phyloP scores from a whole-genome alignment of 1,140 invertebrate species.

The Bicyclus anynana region DNA sequence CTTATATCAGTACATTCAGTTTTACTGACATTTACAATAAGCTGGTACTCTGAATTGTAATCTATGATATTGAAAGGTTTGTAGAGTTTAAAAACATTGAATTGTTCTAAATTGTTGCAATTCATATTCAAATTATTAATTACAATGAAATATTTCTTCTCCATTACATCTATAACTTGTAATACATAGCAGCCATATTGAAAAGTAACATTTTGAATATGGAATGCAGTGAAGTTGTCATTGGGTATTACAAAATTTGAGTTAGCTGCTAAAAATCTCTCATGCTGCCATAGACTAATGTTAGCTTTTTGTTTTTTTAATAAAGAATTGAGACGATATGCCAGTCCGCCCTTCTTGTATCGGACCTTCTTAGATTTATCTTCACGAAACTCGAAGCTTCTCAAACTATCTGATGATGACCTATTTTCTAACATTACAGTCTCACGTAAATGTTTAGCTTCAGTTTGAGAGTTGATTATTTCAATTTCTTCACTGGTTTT shows the following conservation, averaged over 20 bases:
- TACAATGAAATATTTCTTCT: slow-evolving; percentile 39
- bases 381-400: slow-evolving; percentile 19
- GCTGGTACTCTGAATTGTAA: slow-evolving; percentile 31
- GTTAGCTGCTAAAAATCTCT: slow-evolving; percentile 55
- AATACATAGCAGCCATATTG: slow-evolving; percentile 55
- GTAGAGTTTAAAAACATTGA: slow-evolving; percentile 53
- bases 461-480: slow-evolving; percentile 34
- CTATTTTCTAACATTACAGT: slow-evolving; percentile 19
- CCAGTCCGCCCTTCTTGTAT: slow-evolving; percentile 61
- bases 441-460: slow-evolving; percentile 11
- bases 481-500: slow-evolving; percentile 51
- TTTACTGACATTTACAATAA: slow-evolving; percentile 57
- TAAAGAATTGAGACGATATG: slow-evolving; percentile 40
- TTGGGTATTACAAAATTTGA: slow-evolving; percentile 61
- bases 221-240: slow-evolving; percentile 38
- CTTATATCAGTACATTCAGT: slow-evolving; percentile 39
- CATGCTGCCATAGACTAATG: slow-evolving; percentile 60
- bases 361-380: slow-evolving; percentile 43
- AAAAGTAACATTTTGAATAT: slow-evolving; percentile 40
- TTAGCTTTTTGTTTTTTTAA: slow-evolving; percentile 59
- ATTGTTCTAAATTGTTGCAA: slow-evolving; percentile 28
- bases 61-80: slow-evolving; percentile 45
- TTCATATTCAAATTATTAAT: slow-evolving; percentile 47
- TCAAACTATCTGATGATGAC: slow-evolving; percentile 16
- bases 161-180: slow-evolving; percentile 33